Conservation (phyloP, 2,113 vertebrate species). For the Loxodonta africana region DNA sequence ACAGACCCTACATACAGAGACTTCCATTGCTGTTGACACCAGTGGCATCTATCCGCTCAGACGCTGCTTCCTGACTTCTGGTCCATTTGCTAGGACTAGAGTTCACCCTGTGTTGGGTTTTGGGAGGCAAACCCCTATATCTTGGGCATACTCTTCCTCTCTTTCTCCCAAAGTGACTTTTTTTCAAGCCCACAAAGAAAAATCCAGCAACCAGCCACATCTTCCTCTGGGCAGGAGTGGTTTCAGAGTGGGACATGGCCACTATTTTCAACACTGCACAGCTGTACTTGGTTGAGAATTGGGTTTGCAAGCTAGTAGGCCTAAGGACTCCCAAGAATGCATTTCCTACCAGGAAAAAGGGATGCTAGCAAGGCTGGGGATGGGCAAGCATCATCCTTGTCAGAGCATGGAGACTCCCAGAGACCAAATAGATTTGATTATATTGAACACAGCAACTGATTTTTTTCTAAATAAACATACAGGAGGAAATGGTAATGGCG, state of each 20-base stretch:
- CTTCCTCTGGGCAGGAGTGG: rapidly evolving
- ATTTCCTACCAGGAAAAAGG: neutral
- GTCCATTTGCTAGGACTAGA: neutral
- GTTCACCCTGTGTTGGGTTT: neutral
- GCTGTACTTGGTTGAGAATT: neutral
- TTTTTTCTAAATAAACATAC: slow-evolving; percentile 80
- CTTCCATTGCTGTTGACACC: rapidly evolving
- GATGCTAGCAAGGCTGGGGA: rapidly evolving
- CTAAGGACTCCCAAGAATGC: neutral
- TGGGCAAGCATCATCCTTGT: neutral
- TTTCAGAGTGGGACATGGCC: neutral
- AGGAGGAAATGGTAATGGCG: slow-evolving; percentile 65
- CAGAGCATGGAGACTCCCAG: slow-evolving; percentile 41
- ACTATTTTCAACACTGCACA: rapidly evolving
- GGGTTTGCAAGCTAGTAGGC: neutral
- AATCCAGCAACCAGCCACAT: neutral
- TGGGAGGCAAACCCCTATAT: neutral
- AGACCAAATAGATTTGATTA: slow-evolving; percentile 71
- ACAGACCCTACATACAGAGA: neutral
- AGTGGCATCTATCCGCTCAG: rapidly evolving
- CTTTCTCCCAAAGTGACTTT: neutral
- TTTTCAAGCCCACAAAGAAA: neutral
- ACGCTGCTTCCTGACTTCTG: neutral
- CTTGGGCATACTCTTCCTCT: neutral
- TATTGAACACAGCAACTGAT: slow-evolving; percentile 55